These are phyloP conservation scores for Echinometra lucunter DNA, from an alignment of 53 echinoderm and acorn worm genomes.

Conservation along the genomic window DNA sequence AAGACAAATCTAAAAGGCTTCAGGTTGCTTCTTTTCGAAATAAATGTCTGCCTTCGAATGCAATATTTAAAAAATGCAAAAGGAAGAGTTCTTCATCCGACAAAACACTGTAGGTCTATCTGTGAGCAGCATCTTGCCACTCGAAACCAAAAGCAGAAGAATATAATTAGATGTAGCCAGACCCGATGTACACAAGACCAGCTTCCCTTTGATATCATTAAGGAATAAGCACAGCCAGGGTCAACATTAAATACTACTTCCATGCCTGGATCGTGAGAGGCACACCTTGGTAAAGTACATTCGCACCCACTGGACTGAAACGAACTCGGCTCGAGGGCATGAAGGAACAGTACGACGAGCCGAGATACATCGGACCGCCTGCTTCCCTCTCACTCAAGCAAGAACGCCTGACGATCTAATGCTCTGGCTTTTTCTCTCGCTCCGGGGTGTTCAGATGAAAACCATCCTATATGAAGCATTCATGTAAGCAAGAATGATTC, in stretches of 20 bases:
- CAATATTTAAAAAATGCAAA: not conserved
- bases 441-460: constrained; percentile 13
- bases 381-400: constrained; percentile 52
- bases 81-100: not conserved
- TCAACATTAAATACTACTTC: constrained; percentile 47
- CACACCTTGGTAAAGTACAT: constrained; percentile 55
- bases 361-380: constrained; percentile 34
- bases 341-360: not conserved
- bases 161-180: constrained; percentile 32
- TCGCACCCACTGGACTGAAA: constrained; percentile 57
- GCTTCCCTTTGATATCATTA: constrained; percentile 17
- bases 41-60: not conserved
- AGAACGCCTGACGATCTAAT: constrained; percentile 40
- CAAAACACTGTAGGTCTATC: not conserved
- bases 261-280: not conserved
- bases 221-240: not conserved
- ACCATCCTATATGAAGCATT: not conserved
- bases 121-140: not conserved
- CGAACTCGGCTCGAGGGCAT: constrained; percentile 58
- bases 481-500: constrained; percentile 4
- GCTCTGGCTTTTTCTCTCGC: not conserved
- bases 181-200: not conserved
- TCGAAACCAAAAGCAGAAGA: constrained; percentile 32
- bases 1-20: not conserved
- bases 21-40: not conserved